Evolutionary conservation across 2,113 vertebrate species (phyloP), one percentile per base, ranked within the genome.

Genomic region (Percina caprodes): DNA sequence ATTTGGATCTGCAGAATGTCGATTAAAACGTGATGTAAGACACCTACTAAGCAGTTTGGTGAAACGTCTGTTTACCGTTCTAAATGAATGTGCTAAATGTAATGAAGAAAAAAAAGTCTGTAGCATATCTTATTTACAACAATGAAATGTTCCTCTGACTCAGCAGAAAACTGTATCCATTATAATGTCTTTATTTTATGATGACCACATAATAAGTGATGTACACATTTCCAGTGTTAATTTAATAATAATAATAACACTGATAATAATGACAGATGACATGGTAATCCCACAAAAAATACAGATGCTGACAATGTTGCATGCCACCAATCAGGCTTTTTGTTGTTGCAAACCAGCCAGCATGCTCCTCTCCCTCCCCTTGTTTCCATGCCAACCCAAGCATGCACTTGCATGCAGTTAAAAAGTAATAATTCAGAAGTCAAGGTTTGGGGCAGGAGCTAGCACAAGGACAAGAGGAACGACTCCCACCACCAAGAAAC

Each of bases 331-430:
- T 21, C 42, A 72, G 26, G 30, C 30, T 26, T 48, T 30, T 55
- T 14, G 24, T 30, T 56, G 51, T 48, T 66, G 45, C 69, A 58
- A 51, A 59, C 39, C 68, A 61, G 54, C 30, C 59, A 59, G 23
- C 66, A 33, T 62, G 55, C 39, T 71, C 24, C 46, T 62, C 58
- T 52, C 55, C 30, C 42, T 70, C 59, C 13, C 24, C 66, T 67
- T 84, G 78, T 84, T 87, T 69, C 80, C 72, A 80, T 87, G 80
- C 68, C 80, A 83, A 80, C 85, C 51, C 5, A 62, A 35, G 67
- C 55, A 62, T 83, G 61, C 72, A 59, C 55, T 80, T 21, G 10
- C 62, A 35, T 11, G 63, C 69, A 84, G 61, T 62, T 75, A 46
- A n/a, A 79, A 46, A 68, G 30, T 30, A 42, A 54, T 42, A 58